A percentile compares a stretch with the other conserved stretches of the same genome.
These are phyloP conservation scores for Anticlea derivata DNA, from an alignment of 2,888 invertebrate species.

Conservation along the genomic window DNA sequence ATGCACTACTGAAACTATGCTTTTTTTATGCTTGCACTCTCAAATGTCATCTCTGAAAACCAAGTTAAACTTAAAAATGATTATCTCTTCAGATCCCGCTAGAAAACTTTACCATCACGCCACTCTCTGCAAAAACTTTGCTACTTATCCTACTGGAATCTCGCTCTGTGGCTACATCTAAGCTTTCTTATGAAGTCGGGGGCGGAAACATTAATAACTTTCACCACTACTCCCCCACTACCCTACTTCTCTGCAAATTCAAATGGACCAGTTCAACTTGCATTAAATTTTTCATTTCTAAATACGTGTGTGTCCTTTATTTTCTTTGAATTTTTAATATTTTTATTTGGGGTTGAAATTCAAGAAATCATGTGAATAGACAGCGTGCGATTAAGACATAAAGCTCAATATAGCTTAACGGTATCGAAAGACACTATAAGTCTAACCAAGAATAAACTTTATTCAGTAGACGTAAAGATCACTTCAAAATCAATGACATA, in stretches of 20 bases:
- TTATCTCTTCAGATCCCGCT: neutral
- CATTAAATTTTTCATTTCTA: constrained; percentile 9
- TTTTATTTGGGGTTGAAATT: no score
- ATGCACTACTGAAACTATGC: no score
- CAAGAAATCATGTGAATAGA: no score
- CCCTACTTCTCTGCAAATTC: neutral
- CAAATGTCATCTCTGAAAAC: no score
- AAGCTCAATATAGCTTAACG: no score
- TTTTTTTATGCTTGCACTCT: no score
- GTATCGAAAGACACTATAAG: no score
- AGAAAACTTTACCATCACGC: neutral
- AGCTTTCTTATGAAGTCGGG: constrained; percentile 19
- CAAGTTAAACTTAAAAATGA: neutral
- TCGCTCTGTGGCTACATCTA: constrained; percentile 1
- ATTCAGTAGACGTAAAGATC: no score
- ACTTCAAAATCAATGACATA: no score
- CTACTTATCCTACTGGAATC: constrained; percentile 2
- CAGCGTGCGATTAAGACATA: no score
- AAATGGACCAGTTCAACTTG: constrained; percentile 7
- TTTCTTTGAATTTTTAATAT: no score
- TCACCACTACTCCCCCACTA: constrained; percentile 3
- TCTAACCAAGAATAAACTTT: no score
- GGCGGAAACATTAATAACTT: constrained; percentile 20
- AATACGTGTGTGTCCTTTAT: constrained; percentile 2
- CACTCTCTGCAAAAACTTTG: neutral